A percentile compares a stretch with the other conserved stretches of the same genome.
Evolutionary conservation across 1,140 invertebrate genomes (phyloP).

Genomic region (Vanessa atalanta): DNA sequence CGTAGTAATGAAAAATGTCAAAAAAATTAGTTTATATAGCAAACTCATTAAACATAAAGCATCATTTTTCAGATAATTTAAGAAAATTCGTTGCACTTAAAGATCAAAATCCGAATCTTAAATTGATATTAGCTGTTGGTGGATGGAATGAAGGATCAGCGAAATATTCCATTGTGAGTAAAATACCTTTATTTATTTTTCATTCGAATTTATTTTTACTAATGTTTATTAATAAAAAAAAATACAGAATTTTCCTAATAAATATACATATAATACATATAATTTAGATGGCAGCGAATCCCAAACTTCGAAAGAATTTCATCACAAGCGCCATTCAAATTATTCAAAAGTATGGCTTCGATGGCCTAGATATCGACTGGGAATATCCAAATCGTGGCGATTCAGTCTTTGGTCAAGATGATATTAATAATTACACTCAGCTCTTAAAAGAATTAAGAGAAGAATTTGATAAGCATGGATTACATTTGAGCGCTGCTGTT

Average conservation of each 20-base stretch:
- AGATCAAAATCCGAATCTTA: slow-evolving; percentile 83
- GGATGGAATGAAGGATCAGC: slow-evolving; percentile 89
- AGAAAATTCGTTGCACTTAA: slow-evolving; percentile 83
- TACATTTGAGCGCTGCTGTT: slow-evolving; percentile 84
- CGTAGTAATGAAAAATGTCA: too few relatives aligned
- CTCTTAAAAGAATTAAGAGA: slow-evolving; percentile 82
- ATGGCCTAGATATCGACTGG: slow-evolving; percentile 92
- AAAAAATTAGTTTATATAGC: too few relatives aligned
- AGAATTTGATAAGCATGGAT: slow-evolving; percentile 80
- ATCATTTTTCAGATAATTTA: slow-evolving; percentile 74
- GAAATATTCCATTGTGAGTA: slow-evolving; percentile 83
- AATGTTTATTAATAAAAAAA: too few relatives aligned
- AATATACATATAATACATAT: too few relatives aligned
- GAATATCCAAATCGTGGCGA: slow-evolving; percentile 88
- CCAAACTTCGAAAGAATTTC: slow-evolving; percentile 81
- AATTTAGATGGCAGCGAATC: slow-evolving; percentile 78
- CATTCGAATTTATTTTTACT: background rate
- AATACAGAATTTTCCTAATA: too few relatives aligned
- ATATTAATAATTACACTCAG: slow-evolving; percentile 77
- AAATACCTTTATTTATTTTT: background rate
- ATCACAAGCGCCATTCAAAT: slow-evolving; percentile 83
- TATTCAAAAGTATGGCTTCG: slow-evolving; percentile 85
- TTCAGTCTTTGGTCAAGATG: slow-evolving; percentile 77
- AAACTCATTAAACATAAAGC: background rate
- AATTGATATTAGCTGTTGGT: slow-evolving; percentile 87